These are phyloP conservation scores for Gymnarchus niloticus DNA, from an alignment of 2,113 vertebrate species.

Conservation along the genomic window DNA sequence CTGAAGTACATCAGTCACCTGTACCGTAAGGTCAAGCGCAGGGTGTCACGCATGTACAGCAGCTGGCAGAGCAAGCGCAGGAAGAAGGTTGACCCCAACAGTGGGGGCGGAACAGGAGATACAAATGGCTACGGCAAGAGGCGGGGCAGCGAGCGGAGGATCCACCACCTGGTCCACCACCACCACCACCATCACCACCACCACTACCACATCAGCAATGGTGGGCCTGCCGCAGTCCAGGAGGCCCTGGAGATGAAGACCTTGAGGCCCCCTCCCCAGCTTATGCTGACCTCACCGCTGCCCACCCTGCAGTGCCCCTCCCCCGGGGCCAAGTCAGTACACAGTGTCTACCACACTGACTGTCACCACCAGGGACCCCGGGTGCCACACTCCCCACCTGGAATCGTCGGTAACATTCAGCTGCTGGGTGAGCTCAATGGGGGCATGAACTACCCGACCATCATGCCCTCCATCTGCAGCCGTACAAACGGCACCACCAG, in stretches of 20 bases:
- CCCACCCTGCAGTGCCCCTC: slow-evolving; percentile 44
- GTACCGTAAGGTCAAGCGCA: slow-evolving; percentile 76
- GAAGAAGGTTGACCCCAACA: slow-evolving; percentile 59
- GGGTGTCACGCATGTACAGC: slow-evolving; percentile 59
- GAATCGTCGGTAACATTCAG: slow-evolving; percentile 36
- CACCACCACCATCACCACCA: slow-evolving; percentile 70
- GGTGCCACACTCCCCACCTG: slow-evolving; percentile 45
- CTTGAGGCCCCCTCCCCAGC: slow-evolving; percentile 34
- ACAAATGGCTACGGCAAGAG: slow-evolving; percentile 29
- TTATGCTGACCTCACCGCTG: slow-evolving; percentile 49
- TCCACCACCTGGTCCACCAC: slow-evolving; percentile 69
- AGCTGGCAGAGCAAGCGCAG: slow-evolving; percentile 69
- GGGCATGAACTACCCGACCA: slow-evolving; percentile 86
- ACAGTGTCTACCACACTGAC: slow-evolving; percentile 76
- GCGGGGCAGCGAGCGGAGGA: slow-evolving; percentile 46
- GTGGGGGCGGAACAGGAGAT: slow-evolving; percentile 31
- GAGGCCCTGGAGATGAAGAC: slow-evolving; percentile 56
- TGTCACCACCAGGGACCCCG: slow-evolving; percentile 65
- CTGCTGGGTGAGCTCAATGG: slow-evolving; percentile 49
- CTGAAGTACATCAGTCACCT: slow-evolving; percentile 87
- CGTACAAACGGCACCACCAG: slow-evolving; percentile 47
- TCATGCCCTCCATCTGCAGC: slow-evolving; percentile 70
- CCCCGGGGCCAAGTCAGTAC: slow-evolving; percentile 56
- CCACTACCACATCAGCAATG: slow-evolving; percentile 72
- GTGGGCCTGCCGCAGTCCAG: slow-evolving; percentile 55